A percentile compares a stretch with the other conserved stretches of the same genome.
These are phyloP conservation scores for Callitettix versicolor DNA, from an alignment of 1,140 invertebrate genomes.

Conservation along the genomic window DNA sequence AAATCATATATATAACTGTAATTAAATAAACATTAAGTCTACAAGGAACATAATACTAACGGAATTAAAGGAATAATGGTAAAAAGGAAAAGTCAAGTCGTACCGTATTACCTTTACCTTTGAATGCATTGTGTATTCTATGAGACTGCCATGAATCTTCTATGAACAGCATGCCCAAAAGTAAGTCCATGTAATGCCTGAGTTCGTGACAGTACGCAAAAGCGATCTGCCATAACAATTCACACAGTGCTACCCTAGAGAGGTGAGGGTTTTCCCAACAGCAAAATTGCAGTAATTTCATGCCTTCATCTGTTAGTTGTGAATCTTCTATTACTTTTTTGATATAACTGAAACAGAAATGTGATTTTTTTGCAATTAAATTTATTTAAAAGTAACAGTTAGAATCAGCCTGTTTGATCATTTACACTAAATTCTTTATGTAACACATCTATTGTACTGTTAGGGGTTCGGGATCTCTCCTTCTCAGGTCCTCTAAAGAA, in stretches of 20 bases:
- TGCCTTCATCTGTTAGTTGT: conserved; percentile 79
- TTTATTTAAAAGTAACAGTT: no score
- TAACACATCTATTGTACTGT: no score
- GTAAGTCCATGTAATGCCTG: conserved; percentile 79
- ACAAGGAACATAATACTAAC: no score
- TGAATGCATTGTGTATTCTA: conserved; percentile 82
- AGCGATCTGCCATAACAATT: conserved; percentile 87
- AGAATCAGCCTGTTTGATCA: no score
- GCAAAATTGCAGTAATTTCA: conserved; percentile 81
- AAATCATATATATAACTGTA: no score
- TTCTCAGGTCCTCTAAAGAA: no score
- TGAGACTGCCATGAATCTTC: conserved; percentile 94
- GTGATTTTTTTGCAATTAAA: no score
- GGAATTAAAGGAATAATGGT: no score
- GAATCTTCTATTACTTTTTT: conserved; percentile 94
- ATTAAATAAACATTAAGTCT: no score
- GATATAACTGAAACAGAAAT: conserved; percentile 55
- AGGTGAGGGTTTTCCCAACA: conserved; percentile 95
- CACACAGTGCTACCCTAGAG: conserved; percentile 75
- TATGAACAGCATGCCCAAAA: conserved; percentile 76
- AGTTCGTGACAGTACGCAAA: conserved; percentile 92
- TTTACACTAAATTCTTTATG: no score
- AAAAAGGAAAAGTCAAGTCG: no score
- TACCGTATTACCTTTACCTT: conserved; percentile 50
- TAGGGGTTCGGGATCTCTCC: no score